Base-by-base conservation (phyloP, 1,140 invertebrate species). In the Habropoda laboriosa region DNA sequence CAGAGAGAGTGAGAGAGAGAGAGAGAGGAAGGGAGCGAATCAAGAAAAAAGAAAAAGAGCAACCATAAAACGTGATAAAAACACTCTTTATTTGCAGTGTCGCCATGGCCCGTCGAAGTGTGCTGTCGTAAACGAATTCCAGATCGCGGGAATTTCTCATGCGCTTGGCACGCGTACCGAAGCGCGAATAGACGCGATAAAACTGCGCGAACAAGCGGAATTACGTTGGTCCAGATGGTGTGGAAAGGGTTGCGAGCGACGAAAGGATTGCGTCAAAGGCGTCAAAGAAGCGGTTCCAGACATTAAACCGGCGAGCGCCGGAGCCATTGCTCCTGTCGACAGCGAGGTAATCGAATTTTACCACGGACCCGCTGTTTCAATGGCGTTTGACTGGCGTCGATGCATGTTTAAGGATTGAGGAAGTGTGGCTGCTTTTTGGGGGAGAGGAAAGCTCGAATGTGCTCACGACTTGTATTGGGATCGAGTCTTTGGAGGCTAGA, bases 81-180 rank as follows among this genome's bases (percentile, higher is more conserved):
- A 35, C 13, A 47, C 63, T 67, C 61, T 24, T 30, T 61, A 49
- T 49, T 61, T 42, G 21, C 21, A 2, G 24, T 35, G 18, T 2
- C n/a, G 3, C 2, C 32, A 35, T n/a, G 21, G 13, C 32, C 2
- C 35, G 70, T 18, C 42, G 30, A 72, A 51, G 49, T 42, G 61
- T 24, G 13, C 47, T 60, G 18, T 53, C 61, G 73, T 66, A 42
- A 66, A 75, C 49, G 73, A 75, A 55, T 75, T 66, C 61, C 47
- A 75, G 73, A 75, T 75, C 61, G 61, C 49, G 30, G 47, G 73
- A 75, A 75, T 75, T 75, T 75, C 61, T 67, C 73, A 75, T 67
- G 51, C 73, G 16, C 35, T 53, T 67, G 73, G 73, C 73, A 64
- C 45, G 35, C 45, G 61, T 24, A 10, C 40, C 21, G 8, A 47